Conservation (phyloP, 2,888 invertebrate species). For the Seira ritae region DNA sequence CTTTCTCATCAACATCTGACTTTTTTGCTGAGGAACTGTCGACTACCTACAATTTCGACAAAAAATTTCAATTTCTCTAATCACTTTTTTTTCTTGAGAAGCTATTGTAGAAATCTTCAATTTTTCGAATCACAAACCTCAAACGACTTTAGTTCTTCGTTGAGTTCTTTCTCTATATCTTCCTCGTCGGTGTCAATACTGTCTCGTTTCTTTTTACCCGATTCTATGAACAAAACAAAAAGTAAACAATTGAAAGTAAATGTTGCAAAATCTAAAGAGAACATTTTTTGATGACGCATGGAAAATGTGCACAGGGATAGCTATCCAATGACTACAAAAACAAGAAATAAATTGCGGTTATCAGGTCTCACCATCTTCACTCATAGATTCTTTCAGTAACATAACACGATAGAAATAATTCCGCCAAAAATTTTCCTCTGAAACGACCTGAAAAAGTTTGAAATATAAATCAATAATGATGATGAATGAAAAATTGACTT, state of each 20-base stretch:
- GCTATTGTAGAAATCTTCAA: slow-evolving; percentile 55
- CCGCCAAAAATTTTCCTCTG: slow-evolving; percentile 99
- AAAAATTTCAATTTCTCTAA: slow-evolving; percentile 61
- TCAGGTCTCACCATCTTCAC: slow-evolving; percentile 67
- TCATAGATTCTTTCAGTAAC: slow-evolving; percentile 94
- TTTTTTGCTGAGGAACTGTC: slow-evolving; percentile 65
- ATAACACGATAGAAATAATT: slow-evolving; percentile 99
- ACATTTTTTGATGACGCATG: background rate
- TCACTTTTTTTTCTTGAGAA: slow-evolving; percentile 38
- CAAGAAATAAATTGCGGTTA: background rate
- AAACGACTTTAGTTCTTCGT: slow-evolving; percentile 95
- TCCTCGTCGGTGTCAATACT: slow-evolving; percentile 70
- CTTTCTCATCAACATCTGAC: slow-evolving; percentile 71
- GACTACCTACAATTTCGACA: slow-evolving; percentile 66
- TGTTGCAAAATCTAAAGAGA: no score
- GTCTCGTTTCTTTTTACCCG: slow-evolving; percentile 70
- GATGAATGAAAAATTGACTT: background rate
- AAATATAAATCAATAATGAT: background rate
- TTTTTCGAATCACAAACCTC: slow-evolving; percentile 83
- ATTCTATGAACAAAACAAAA: slow-evolving; percentile 59
- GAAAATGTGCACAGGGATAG: background rate
- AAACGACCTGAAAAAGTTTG: slow-evolving; percentile 79
- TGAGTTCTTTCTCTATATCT: slow-evolving; percentile 90
- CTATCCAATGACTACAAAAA: background rate
- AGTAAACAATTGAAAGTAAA: background rate